Evolutionary conservation across 2,888 invertebrate species (phyloP).

Genomic region (Limnephilus auricula): DNA sequence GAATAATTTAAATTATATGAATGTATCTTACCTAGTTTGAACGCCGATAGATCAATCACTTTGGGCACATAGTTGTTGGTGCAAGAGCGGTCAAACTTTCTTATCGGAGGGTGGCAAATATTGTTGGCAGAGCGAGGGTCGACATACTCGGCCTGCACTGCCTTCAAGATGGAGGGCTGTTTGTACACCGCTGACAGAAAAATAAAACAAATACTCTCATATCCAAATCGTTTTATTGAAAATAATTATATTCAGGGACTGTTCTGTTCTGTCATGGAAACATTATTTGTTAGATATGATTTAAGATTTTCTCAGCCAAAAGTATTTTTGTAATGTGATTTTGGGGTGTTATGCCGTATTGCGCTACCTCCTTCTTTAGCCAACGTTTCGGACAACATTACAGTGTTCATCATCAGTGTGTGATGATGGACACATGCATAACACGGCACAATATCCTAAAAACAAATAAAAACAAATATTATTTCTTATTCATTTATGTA

Average conservation of each 20-base stretch:
- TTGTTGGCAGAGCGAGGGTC: conserved; percentile 18
- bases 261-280: too few relatives aligned
- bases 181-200: conserved; percentile 8
- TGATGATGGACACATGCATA: too few relatives aligned
- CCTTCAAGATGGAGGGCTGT: conserved; percentile 16
- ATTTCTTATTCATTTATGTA: neutral
- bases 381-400: too few relatives aligned
- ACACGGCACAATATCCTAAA: too few relatives aligned
- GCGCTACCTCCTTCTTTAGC: too few relatives aligned
- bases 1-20: too few relatives aligned
- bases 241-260: neutral
- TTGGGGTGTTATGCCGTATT: too few relatives aligned
- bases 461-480: too few relatives aligned
- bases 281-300: too few relatives aligned
- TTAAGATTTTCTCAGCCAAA: too few relatives aligned
- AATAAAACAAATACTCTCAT: neutral
- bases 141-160: conserved; percentile 10
- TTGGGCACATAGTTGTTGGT: conserved; percentile 46
- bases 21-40: conserved; percentile 28
- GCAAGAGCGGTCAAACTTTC: conserved; percentile 36
- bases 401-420: too few relatives aligned
- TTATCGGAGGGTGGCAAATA: conserved; percentile 49
- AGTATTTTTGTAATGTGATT: too few relatives aligned
- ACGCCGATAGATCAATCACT: conserved; percentile 21
- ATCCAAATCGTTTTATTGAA: neutral